Base-by-base conservation (phyloP, 2,113 vertebrate species). In the Galbula dea region DNA sequence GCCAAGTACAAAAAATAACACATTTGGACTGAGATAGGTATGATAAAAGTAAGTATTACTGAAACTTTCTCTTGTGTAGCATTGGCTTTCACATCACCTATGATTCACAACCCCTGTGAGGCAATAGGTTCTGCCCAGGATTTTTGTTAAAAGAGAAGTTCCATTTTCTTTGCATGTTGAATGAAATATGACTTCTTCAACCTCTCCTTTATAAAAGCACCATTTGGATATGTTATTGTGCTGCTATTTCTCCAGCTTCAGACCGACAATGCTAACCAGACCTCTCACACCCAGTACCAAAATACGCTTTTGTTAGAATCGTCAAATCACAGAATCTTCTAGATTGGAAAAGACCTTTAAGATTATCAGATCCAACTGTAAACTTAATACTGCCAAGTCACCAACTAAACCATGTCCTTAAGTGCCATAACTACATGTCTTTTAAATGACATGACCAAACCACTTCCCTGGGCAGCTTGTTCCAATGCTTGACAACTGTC, bases 111-210 rank as follows among this genome's bases (percentile, higher is more conserved):
- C 14, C 24, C 57, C 48, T 14, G 1, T 15, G 79, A 90, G 75
- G 57, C 83, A 63, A 51, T 73, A 86, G 85, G 72, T 96, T 68
- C 52, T 92, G 77, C 74, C 58, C 3, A 17, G 74, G 71, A 66
- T 58, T 89, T 93, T 90, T 90, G 37, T 74, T 73, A 66, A 87
- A 86, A 87, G 41, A 69, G 48, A 88, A 54, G 34, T 61, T 92
- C 57, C 45, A 85, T 86, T 95, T 95, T 83, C 37, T 89, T 89
- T 82, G 54, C 34, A 9, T 89, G 92, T 65, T 43, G 89, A 89
- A 85, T 69, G 85, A 93, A 95, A 83, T 83, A 73, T 27, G 89
- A 93, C 39, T 81, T 61, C 37, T 83, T 88, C 55, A 59, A 85
- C 27, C 20, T 79, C 22, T 91, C n/a, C 58, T 93, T 11, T 69